Evolutionary conservation across 2,113 vertebrate species (phyloP).

Genomic region (Chlorodrepanis virens): DNA sequence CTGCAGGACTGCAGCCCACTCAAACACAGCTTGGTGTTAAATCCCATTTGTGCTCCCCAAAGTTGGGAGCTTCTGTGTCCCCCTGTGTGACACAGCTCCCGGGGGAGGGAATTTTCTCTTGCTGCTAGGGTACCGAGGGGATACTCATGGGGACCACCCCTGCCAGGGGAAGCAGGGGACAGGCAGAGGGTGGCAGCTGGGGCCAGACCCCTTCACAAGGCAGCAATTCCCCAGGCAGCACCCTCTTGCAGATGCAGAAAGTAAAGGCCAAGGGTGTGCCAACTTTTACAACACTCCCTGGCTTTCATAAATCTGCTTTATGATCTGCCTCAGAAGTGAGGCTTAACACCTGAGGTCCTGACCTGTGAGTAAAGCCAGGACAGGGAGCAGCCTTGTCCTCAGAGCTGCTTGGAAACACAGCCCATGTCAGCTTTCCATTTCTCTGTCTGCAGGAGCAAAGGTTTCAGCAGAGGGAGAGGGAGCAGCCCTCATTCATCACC

Average conservation of each 20-base stretch:
- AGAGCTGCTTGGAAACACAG: neutral
- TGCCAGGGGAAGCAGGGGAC: neutral
- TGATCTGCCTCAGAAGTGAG: neutral
- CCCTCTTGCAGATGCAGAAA: neutral
- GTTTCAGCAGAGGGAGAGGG: neutral
- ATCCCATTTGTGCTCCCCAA: neutral
- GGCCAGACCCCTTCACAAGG: neutral
- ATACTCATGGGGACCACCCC: rapidly evolving
- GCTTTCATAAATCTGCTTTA: neutral
- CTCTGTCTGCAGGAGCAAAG: neutral
- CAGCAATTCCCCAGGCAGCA: neutral
- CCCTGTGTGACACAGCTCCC: neutral
- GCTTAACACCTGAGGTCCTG: neutral
- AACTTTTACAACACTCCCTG: neutral
- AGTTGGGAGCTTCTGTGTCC: neutral
- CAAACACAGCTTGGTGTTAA: neutral
- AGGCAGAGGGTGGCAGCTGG: neutral
- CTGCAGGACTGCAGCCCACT: neutral
- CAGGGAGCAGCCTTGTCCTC: neutral
- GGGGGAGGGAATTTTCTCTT: neutral
- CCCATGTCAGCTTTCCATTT: neutral
- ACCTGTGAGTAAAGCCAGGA: neutral
- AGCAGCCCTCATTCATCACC: neutral
- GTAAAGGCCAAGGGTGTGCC: neutral
- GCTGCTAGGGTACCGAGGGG: neutral